Evolutionary conservation across 2,797 vertebrate genomes (phyloP).

Genomic region (Pangasius krempfi): DNA sequence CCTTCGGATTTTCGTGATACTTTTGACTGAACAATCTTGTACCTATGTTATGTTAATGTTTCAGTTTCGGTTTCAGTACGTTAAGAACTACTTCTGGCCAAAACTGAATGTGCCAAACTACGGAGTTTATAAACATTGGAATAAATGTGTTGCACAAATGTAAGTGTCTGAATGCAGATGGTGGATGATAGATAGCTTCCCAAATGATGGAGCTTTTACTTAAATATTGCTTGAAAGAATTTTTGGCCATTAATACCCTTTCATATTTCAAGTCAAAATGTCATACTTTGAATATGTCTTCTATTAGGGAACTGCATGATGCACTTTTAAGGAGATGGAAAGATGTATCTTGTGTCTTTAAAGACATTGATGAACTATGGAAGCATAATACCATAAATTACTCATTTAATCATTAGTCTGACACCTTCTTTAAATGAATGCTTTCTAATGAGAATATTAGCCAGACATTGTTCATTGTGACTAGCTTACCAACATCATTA

Average conservation of each 20-base stretch:
- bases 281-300: background rate
- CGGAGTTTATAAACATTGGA: conserved; percentile 39
- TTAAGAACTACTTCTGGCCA: conserved; percentile 32
- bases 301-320: conserved; percentile 2
- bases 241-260: background rate
- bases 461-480: conserved; percentile 2
- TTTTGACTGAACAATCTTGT: conserved; percentile 39
- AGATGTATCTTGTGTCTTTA: background rate
- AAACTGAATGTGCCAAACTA: background rate
- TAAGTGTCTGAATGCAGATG: conserved; percentile 11
- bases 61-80: conserved; percentile 45
- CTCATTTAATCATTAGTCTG: background rate
- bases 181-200: background rate
- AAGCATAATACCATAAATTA: conserved; percentile 4
- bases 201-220: background rate
- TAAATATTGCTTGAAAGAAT: background rate
- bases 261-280: background rate
- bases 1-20: conserved; percentile 41
- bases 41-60: conserved; percentile 39
- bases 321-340: background rate
- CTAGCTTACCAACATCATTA: background rate
- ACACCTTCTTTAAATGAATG: conserved; percentile 15
- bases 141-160: conserved; percentile 40
- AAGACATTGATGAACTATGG: background rate
- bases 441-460: background rate